Evolutionary conservation across 2,113 vertebrate genomes (phyloP), one percentile per base, ranked within the genome.

Genomic region (Peucedramus taeniatus): DNA sequence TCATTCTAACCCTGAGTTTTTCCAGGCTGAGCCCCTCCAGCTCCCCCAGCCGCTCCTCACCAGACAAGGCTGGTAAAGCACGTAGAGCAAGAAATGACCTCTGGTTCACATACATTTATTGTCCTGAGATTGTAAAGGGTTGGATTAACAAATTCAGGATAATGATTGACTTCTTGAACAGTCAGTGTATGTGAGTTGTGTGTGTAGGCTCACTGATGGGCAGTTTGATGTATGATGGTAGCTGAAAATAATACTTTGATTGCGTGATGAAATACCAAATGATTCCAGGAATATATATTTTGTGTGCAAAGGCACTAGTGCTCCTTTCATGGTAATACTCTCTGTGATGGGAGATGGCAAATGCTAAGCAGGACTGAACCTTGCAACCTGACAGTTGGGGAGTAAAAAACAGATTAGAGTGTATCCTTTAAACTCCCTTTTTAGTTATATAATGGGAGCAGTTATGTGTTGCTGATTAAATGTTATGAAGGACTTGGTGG

Each of bases 401-500:
- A 18, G 16, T 28, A 33, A n/a, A 39, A 54, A 61, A 59, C 35
- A 74, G 12, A 57, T 74, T 6, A 10, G 24, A 30, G 33, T 37
- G 47, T 93, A 44, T 92, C 50, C 72, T 93, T 86, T 56, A 61
- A 93, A 89, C 17, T 75, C 6, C n/a, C 24, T 61, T 89, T 88
- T 87, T 60, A 87, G 84, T 89, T 74, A 88, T 84, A 89, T 66
- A 94, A 91, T 90, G 71, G 79, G 64, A 75, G 66, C 53, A 66
- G 49, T 96, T 93, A 56, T 5, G 33, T 68, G 72, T 50, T 83
- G 53, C 68, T 92, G 83, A 81, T 80, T 53, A 78, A 83, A 86
- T 24, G 7, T 93, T 85, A 26, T 57, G 37, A 82, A 87, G 40
- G 64, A 54, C 49, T 26, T 5, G 19, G 68, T 40, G 61, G 60